These are phyloP conservation scores for Thalassaphorura encarpata DNA, from an alignment of 1,140 invertebrate species.

Conservation along the genomic window DNA sequence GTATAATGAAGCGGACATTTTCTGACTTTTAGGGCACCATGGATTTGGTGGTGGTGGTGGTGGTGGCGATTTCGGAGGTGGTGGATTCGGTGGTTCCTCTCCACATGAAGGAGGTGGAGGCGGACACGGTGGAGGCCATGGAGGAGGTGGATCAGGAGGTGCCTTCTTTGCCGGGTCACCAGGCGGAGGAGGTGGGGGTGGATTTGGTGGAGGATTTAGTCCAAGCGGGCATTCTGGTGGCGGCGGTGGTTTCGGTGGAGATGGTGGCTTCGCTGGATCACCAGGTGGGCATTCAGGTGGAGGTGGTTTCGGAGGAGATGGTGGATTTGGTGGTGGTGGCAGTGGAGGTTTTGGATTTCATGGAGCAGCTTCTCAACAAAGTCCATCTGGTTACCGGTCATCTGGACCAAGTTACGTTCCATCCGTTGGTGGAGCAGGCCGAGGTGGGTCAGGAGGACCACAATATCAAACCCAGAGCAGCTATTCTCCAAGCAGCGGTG, in stretches of 20 bases:
- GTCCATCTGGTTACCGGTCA: neutral
- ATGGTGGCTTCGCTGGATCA: constrained; percentile 3
- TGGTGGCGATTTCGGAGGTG: constrained; percentile 5
- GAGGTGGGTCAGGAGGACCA: constrained; percentile 1
- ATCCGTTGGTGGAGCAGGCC: neutral
- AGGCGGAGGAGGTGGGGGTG: constrained; percentile 10
- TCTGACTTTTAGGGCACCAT: neutral
- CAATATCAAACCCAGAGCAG: constrained; percentile 4
- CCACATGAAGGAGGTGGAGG: neutral
- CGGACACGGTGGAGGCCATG: neutral
- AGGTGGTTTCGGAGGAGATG: no score
- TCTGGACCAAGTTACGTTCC: neutral
- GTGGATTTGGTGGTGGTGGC: constrained; percentile 2
- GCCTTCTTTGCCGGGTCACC: constrained; percentile 20
- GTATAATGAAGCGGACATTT: neutral
- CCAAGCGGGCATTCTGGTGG: constrained; percentile 4
- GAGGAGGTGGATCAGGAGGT: constrained; percentile 5
- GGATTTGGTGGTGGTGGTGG: constrained; percentile 12
- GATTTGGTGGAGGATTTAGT: constrained; percentile 5
- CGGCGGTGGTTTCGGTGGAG: constrained; percentile 5
- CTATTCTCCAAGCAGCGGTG: neutral
- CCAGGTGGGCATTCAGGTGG: neutral
- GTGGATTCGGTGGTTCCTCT: constrained; percentile 1
- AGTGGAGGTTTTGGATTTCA: neutral
- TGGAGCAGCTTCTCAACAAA: neutral